Evolutionary conservation across 2,113 vertebrate genomes (phyloP), one percentile per base, ranked within the genome.

Genomic region (Corythaixoides concolor): DNA sequence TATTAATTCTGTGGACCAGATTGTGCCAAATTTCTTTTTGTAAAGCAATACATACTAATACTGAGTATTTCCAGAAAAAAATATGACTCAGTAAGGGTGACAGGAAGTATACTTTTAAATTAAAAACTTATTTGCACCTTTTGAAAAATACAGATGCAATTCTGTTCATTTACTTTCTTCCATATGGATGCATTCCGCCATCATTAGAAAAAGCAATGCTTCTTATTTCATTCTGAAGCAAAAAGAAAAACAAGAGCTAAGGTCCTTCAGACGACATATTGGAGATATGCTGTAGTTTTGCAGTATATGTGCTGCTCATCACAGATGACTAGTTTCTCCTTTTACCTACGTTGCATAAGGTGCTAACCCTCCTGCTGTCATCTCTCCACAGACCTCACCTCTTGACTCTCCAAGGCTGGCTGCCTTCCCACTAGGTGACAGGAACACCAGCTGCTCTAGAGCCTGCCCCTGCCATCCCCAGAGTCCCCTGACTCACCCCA

Each of bases 231-330:
- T 56, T 63, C 41, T 37, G 43, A 89, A 89, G 45, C 41, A 67
- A 69, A 74, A 84, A 35, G 3, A 27, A 47, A 80, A 92, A 7
- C 9, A 35, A 39, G 49, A 53, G 15, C 37, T 50, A 45, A 6
- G 14, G 37, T 75, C 49, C 47, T 78, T 85, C 64, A 70, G 45
- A 28, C 3, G 23, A 43, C 32, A 67, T n/a, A 15, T 0, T 7
- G 12, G 37, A 9, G 55, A n/a, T 37, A 6, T 10, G 26, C 41
- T 50, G 37, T 11, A 63, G 11, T 14, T 81, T 45, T 75, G 45
- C 58, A 74, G 60, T 5, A 33, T 0, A 3, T 9, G 14, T 14
- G 6, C 33, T 39, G 35, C 53, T 67, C 0, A 0, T 28, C 28
- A 81, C 23, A 84, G 58, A 13, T 52, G 27, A 66, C 27, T 21